These are phyloP conservation scores for Pelosia muscerda DNA, from an alignment of 2,888 invertebrate species.

Conservation along the genomic window DNA sequence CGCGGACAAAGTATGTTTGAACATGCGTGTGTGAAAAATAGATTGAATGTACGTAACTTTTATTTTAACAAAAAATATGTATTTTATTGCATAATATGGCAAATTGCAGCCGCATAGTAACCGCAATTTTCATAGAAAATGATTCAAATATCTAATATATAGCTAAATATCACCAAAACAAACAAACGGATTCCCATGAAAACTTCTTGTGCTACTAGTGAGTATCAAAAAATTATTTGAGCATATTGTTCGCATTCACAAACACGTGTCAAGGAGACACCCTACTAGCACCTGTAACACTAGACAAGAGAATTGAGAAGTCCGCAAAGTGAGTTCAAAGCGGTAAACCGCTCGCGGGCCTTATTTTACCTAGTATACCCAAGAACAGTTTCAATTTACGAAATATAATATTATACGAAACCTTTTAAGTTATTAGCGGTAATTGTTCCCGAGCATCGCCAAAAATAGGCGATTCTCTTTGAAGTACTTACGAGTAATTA, in stretches of 20 bases:
- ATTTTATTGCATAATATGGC: too few species aligned
- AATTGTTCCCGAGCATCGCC: conserved; percentile 45
- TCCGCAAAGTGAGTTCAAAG: not conserved
- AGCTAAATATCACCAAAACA: too few species aligned
- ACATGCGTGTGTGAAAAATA: too few species aligned
- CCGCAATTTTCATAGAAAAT: too few species aligned
- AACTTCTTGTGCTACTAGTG: not conserved
- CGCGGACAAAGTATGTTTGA: too few species aligned
- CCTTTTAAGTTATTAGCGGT: conserved; percentile 54
- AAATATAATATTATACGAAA: conserved; percentile 31
- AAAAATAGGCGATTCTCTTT: conserved; percentile 38
- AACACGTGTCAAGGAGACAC: not conserved
- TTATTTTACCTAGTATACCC: conserved; percentile 43
- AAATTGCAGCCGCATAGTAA: too few species aligned
- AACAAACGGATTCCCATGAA: not conserved
- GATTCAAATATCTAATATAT: too few species aligned
- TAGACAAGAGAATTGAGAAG: not conserved
- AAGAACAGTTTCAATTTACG: conserved; percentile 40
- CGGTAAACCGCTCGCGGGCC: not conserved
- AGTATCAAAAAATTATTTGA: not conserved
- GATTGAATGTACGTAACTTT: too few species aligned
- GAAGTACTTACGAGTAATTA: conserved; percentile 32
- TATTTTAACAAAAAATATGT: too few species aligned
- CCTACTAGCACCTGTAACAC: not conserved
- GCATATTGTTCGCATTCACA: not conserved